phyloP scores from a whole-genome alignment of 2,888 invertebrate species.

The Ochropleura leucogaster region DNA sequence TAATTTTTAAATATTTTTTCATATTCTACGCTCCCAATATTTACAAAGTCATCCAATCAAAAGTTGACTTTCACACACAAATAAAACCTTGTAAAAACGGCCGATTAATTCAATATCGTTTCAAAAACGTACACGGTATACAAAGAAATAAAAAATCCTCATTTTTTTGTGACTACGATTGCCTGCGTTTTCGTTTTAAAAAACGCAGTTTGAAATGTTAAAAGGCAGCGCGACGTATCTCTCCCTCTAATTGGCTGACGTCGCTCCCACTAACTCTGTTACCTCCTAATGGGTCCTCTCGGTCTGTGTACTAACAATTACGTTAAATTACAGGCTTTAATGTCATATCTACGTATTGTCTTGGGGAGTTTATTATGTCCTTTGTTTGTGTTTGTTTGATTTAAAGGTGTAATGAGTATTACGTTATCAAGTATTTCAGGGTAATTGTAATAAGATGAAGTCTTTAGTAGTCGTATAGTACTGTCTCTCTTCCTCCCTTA shows the following conservation, averaged over 20 bases:
- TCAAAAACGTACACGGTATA: not conserved
- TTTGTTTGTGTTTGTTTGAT: slow-evolving; percentile 8
- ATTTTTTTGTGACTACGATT: slow-evolving; percentile 9
- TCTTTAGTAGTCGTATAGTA: no score
- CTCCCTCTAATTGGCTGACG: slow-evolving; percentile 69
- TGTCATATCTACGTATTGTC: slow-evolving; percentile 58
- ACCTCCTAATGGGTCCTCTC: slow-evolving; percentile 75
- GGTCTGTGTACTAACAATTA: slow-evolving; percentile 77
- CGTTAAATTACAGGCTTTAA: slow-evolving; percentile 56
- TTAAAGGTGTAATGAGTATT: not conserved
- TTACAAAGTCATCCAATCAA: slow-evolving; percentile 28
- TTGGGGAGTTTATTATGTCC: slow-evolving; percentile 39
- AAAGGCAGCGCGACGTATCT: slow-evolving; percentile 41
- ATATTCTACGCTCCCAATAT: slow-evolving; percentile 20
- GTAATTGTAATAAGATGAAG: no score
- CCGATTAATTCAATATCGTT: slow-evolving; percentile 34
- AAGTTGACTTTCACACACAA: slow-evolving; percentile 8
- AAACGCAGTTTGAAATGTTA: slow-evolving; percentile 46
- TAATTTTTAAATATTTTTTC: not conserved
- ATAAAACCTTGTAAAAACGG: slow-evolving; percentile 26
- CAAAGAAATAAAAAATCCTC: not conserved
- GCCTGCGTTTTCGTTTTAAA: slow-evolving; percentile 18
- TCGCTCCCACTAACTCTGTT: slow-evolving; percentile 75
- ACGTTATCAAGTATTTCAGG: not conserved
- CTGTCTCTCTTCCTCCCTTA: no score